Evolutionary conservation across 2,888 invertebrate species (phyloP), one percentile per base, ranked within the genome.

Genomic region (Xestia sexstrigata): DNA sequence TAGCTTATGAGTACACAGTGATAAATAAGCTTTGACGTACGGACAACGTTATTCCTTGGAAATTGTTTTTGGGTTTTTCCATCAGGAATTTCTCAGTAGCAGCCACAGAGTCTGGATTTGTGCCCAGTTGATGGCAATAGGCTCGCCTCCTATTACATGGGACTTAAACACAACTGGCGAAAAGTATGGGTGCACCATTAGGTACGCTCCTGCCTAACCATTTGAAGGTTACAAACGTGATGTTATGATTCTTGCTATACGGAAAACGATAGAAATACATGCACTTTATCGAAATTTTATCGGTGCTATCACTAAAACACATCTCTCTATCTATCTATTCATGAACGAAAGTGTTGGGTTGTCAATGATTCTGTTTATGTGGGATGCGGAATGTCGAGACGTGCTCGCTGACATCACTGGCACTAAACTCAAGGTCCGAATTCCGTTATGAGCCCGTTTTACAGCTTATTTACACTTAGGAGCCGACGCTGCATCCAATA

Each of bases 381-480:
- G 70, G 76, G 67, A 30, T 62, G 62, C 58, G 77, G 84, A 84
- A 87, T 88, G 85, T 88, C 82, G 84, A 87, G 84, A 83, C 81
- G 82, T 80, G 85, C 70, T 74, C 74, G 79, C 82, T 87, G 84
- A 88, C 88, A 78, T 86, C 83, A 74, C 75, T 79, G 65, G 88
- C 86, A 87, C 87, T 91, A 91, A 92, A 92, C 84, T 89, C 74
- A 84, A 86, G 88, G 88, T 86, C 81, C 85, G 85, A 89, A 90
- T 89, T 88, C 86, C 85, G 87, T 88, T 88, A 89, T 87, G 87
- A 88, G 83, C 86, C 86, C 82, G 87, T 89, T 92, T 92, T 91
- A 91, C 69, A 83, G 86, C 88, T 88, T 86, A 88, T 88, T 88
- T 86, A 82, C 86, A 80, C 84, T 79, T 73, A 79, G 52, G 66